phyloP scores from a whole-genome alignment of 2,113 vertebrate genomes.

The Dromiciops gliroides region DNA sequence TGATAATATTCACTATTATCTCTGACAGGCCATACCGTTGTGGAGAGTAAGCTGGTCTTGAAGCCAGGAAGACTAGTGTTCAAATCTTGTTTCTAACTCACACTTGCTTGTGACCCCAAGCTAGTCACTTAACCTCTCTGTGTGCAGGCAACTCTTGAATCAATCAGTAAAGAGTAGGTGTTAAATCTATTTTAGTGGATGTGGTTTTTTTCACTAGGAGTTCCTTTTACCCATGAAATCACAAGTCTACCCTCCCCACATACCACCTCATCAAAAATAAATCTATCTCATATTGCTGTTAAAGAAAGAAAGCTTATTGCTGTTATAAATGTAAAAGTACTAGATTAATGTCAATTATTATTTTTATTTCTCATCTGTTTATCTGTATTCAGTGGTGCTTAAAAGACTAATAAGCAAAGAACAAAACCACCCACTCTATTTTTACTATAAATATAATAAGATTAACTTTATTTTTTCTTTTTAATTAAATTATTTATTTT shows the following conservation, averaged over 20 bases:
- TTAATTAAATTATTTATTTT: background rate
- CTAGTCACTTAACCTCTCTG: background rate
- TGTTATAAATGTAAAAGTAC: background rate
- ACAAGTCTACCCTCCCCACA: too few relatives aligned
- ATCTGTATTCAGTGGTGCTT: background rate
- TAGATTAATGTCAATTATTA: background rate
- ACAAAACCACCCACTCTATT: background rate
- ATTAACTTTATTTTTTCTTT: background rate
- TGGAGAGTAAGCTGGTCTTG: background rate
- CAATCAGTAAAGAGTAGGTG: background rate
- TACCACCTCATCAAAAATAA: too few relatives aligned
- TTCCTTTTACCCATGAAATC: too few relatives aligned
- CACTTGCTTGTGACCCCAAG: background rate
- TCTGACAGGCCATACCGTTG: background rate
- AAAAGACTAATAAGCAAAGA: background rate
- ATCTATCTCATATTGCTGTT: background rate
- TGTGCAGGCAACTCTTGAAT: background rate
- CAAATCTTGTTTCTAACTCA: background rate
- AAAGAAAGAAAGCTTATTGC: background rate
- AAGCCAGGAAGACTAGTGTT: background rate
- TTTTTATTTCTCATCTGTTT: background rate
- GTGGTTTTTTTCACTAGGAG: background rate
- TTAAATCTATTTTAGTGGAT: background rate
- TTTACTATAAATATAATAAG: background rate
- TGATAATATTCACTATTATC: background rate